Evolutionary conservation across 2,797 vertebrate species (phyloP).

Genomic region (Falco biarmicus): DNA sequence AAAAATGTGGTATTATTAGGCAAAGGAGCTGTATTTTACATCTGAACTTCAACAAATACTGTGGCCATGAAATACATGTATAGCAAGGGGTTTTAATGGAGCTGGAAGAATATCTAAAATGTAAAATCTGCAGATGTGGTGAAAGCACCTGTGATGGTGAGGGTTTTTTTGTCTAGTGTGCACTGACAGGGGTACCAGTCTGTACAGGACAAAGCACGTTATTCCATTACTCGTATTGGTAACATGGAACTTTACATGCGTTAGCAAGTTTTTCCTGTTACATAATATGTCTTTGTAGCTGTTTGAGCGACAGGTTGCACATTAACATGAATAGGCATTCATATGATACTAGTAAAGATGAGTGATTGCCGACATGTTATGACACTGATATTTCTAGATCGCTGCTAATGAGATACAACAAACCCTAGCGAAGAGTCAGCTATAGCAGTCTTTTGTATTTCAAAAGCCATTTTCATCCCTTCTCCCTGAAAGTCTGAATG

Average conservation of each 20-base stretch:
- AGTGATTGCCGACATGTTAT: not conserved
- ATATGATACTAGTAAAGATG: not conserved
- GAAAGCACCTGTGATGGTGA: not conserved
- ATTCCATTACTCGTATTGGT: not conserved
- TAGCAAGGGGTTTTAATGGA: not conserved
- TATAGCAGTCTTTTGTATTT: not conserved
- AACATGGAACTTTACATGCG: not conserved
- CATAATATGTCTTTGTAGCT: not conserved
- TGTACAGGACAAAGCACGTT: not conserved
- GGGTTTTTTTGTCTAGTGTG: not conserved
- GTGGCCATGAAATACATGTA: not conserved
- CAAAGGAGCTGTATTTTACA: not conserved
- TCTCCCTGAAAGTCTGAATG: not conserved
- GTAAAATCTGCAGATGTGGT: not conserved
- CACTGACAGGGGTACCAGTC: not conserved
- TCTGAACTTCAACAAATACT: not conserved
- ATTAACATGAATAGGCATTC: not conserved
- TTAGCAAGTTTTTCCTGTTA: not conserved
- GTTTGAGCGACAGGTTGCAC: not conserved
- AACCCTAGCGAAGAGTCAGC: not conserved
- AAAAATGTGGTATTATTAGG: not conserved
- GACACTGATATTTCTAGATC: not conserved
- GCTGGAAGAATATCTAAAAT: not conserved
- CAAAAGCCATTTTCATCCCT: slow-evolving; percentile 33
- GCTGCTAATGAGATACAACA: not conserved